These are phyloP conservation scores for Actenoides lindsayi DNA, from an alignment of 2,113 vertebrate species.

Conservation along the genomic window DNA sequence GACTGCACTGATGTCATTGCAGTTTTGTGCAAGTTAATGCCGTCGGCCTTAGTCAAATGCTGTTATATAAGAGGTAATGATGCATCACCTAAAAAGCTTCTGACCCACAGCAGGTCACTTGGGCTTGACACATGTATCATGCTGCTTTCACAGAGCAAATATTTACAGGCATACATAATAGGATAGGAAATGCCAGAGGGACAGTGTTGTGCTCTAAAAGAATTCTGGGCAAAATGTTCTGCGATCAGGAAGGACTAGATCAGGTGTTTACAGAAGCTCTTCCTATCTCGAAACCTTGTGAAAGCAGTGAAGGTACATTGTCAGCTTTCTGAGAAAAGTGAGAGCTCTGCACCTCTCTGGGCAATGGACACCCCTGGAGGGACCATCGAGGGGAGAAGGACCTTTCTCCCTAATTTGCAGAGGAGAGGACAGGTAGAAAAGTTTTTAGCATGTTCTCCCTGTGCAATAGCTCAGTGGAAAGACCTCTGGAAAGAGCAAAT, in stretches of 20 bases:
- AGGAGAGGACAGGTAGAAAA: not conserved
- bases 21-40: not conserved
- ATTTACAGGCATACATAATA: not conserved
- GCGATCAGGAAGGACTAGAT: not conserved
- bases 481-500: not conserved
- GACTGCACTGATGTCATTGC: not conserved
- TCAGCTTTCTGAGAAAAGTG: not conserved
- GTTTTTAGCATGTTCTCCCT: not conserved
- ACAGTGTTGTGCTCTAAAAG: not conserved
- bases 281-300: not conserved
- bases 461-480: not conserved
- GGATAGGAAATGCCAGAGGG: not conserved
- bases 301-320: not conserved
- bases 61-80: not conserved
- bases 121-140: not conserved
- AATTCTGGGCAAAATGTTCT: not conserved
- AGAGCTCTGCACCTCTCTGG: not conserved
- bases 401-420: not conserved
- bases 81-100: not conserved
- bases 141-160: not conserved
- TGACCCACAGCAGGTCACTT: not conserved
- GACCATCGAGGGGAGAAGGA: fast-evolving
- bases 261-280: not conserved
- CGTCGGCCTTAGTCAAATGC: not conserved
- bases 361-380: not conserved